These are phyloP conservation scores for Campoletis raptor DNA, from an alignment of 2,888 invertebrate species.

Conservation along the genomic window DNA sequence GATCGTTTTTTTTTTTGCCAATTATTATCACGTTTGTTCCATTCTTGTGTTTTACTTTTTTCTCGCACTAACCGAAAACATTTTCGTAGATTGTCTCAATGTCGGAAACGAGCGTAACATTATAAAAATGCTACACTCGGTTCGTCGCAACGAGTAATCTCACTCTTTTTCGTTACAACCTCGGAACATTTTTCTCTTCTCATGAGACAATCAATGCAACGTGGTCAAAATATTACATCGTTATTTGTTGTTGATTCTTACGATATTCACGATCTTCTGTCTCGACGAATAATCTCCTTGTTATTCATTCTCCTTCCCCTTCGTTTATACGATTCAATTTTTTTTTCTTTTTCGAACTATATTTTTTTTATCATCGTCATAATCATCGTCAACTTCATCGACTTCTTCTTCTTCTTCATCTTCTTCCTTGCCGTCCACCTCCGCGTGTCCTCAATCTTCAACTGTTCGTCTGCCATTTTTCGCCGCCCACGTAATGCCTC, in stretches of 20 bases:
- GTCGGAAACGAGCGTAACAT: not conserved
- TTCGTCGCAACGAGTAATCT: conserved; percentile 10
- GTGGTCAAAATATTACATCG: not conserved
- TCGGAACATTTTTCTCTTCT: conserved; percentile 19
- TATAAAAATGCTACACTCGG: not conserved
- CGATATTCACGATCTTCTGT: conserved; percentile 11
- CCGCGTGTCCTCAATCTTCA: conserved; percentile 70
- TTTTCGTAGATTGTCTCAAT: not conserved
- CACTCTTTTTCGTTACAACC: conserved; percentile 20
- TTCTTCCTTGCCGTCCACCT: conserved; percentile 15
- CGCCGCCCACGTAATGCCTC: conserved; percentile 77
- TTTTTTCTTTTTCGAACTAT: not conserved
- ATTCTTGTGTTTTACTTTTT: not conserved
- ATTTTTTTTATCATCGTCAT: conserved; percentile 13
- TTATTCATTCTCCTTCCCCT: not conserved
- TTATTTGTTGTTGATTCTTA: conserved; percentile 2
- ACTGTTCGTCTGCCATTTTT: conserved; percentile 75
- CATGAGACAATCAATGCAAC: conserved; percentile 27
- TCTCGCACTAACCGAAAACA: not conserved
- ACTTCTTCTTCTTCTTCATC: conserved; percentile 15
- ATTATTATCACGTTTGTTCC: not conserved
- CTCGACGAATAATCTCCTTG: conserved; percentile 36
- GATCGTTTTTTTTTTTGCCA: conserved; percentile 6
- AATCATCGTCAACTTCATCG: conserved; percentile 13
- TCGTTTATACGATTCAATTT: not conserved